Base-by-base conservation (phyloP, 2,888 invertebrate species). In the Dusona sp. region DNA sequence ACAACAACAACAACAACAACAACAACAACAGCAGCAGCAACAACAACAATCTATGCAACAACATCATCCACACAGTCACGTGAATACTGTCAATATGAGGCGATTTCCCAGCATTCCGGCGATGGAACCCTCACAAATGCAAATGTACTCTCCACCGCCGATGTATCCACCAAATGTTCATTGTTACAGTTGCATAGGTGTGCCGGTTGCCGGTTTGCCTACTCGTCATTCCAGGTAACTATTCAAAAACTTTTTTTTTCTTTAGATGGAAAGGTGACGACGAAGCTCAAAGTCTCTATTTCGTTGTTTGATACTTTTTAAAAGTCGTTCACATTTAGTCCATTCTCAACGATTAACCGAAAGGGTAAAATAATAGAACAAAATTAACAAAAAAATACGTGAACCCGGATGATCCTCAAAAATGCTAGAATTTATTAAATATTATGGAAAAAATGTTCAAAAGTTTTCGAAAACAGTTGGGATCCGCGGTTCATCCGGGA, bases 161-260 rank as follows among this genome's bases (percentile, higher is more conserved):
- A 91, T 94, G 80, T 93, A 93, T 74, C 88, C 93, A 61, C 92
- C 92, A 75, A 93, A 93, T 85, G 90, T 92, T 84, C 90, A 93
- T 1, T 94, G 94, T 80, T 94, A 93, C 74, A 90, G 93, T 25
- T 94, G 94, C 88, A 91, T 94, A 57, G 91, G 93, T 19, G 90
- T 94, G 85, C 93, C 94, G 42, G 91, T 94, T 57, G 88, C 92
- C 25, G 93, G 93, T 25, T 89, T 93, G 75, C 94, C 92, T 85
- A 92, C 92, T 88, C 93, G 94, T 88, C 94, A 92, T 89, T 88
- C 93, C 77, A 93, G 93, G 94, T 93, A 90, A 90, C 61, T 77
- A 8, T 72, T 64, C n/a, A 19, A 3, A n/a, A 45, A 75, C 9
- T 8, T 42, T 74, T 57, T 61, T 22, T 0, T 13, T 29, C 29